Evolutionary conservation across 2,113 vertebrate genomes (phyloP).

Genomic region (Cygnus buccinator): DNA sequence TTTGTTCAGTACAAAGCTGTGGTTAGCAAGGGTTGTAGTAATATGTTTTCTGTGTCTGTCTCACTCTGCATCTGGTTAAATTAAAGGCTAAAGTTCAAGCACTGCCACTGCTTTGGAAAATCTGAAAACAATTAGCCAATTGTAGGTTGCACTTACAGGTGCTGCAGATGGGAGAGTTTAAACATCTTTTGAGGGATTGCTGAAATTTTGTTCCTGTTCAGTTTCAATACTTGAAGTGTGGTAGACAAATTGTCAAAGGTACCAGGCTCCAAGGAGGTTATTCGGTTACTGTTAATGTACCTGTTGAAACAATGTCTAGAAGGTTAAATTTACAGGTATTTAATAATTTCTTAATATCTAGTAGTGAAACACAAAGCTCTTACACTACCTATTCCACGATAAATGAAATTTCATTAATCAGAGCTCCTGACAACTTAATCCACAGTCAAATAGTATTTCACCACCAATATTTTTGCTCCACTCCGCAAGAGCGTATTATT

Average conservation of each 20-base stretch:
- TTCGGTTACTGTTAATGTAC: conserved; percentile 90
- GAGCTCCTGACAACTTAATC: not conserved
- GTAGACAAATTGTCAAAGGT: conserved; percentile 89
- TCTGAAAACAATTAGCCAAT: conserved; percentile 67
- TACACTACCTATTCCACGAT: not conserved
- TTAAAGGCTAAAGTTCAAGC: conserved; percentile 54
- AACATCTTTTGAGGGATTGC: conserved; percentile 92
- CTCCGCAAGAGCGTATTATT: not conserved
- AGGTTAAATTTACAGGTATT: conserved; percentile 43
- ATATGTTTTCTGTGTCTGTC: conserved; percentile 11
- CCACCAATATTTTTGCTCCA: not conserved
- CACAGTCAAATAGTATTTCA: not conserved
- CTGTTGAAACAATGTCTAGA: conserved; percentile 73
- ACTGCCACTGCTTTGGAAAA: conserved; percentile 33
- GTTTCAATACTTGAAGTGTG: conserved; percentile 88
- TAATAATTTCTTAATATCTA: conserved; percentile 25
- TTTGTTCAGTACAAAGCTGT: not conserved
- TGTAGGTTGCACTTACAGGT: conserved; percentile 87
- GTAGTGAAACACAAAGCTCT: not conserved
- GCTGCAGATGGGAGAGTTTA: conserved; percentile 90
- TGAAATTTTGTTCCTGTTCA: conserved; percentile 91
- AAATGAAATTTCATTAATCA: conserved; percentile 6
- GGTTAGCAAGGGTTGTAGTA: conserved; percentile 24
- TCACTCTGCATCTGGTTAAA: conserved; percentile 47
- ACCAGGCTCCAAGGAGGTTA: conserved; percentile 88